Evolutionary conservation across 2,888 invertebrate species (phyloP).

Genomic region (Melinaea marsaeus): DNA sequence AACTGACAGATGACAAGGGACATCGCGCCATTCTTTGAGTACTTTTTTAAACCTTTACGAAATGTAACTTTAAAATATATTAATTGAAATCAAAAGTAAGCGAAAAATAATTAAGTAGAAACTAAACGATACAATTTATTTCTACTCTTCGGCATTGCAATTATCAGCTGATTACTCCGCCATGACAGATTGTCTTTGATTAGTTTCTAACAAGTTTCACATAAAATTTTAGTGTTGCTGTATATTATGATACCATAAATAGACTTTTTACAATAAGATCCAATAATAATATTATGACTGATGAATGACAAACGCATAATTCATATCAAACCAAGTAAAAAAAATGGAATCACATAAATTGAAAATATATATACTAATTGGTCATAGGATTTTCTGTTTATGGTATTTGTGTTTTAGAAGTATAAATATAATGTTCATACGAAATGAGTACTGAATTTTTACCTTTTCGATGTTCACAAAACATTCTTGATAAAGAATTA

Average conservation of each 20-base stretch:
- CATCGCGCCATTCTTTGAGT: slow-evolving; percentile 70
- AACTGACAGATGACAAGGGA: slow-evolving; percentile 71
- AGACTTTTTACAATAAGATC: not conserved
- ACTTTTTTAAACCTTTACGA: slow-evolving; percentile 34
- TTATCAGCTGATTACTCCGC: slow-evolving; percentile 76
- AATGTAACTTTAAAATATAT: slow-evolving; percentile 32
- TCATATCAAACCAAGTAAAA: too few relatives aligned
- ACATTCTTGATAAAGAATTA: too few relatives aligned
- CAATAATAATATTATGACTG: too few relatives aligned
- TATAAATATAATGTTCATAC: too few relatives aligned
- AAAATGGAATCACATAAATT: too few relatives aligned
- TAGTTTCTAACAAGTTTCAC: slow-evolving; percentile 5
- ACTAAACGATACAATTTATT: slow-evolving; percentile 45
- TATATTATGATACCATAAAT: not conserved
- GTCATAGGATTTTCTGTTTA: too few relatives aligned
- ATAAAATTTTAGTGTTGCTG: slow-evolving; percentile 5
- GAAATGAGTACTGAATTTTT: too few relatives aligned
- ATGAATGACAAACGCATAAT: too few relatives aligned
- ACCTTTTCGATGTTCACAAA: too few relatives aligned
- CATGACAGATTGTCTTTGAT: slow-evolving; percentile 59
- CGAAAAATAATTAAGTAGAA: slow-evolving; percentile 38
- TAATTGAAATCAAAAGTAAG: slow-evolving; percentile 33
- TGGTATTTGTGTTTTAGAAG: too few relatives aligned
- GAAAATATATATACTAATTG: too few relatives aligned
- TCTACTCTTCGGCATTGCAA: slow-evolving; percentile 64